Evolutionary conservation across 2,113 vertebrate genomes (phyloP).

Genomic region (Oncorhynchus gorbuscha): DNA sequence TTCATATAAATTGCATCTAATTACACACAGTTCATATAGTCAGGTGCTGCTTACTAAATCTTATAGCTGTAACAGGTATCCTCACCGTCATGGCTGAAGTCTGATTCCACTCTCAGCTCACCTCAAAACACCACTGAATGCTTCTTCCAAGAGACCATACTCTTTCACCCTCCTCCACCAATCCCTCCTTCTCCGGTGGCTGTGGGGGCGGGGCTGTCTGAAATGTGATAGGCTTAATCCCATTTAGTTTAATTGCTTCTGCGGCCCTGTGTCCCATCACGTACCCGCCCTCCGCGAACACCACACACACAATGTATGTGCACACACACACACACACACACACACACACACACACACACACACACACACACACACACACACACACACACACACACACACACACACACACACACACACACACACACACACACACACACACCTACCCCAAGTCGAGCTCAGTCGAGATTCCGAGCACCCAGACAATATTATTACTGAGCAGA

Average conservation of each 20-base stretch:
- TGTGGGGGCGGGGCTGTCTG: slow-evolving; percentile 57
- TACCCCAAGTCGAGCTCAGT: background rate
- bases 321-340: background rate
- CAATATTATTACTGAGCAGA: slow-evolving; percentile 42
- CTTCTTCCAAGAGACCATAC: background rate
- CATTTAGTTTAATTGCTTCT: slow-evolving; percentile 81
- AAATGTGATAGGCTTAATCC: slow-evolving; percentile 83
- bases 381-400: slow-evolving; percentile 3
- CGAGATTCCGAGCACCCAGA: background rate
- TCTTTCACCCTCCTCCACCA: slow-evolving; percentile 52
- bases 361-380: background rate
- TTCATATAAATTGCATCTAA: too few species aligned
- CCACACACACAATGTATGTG: slow-evolving; percentile 29
- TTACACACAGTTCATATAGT: too few species aligned
- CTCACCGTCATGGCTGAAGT: too few species aligned
- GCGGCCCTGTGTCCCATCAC: slow-evolving; percentile 69
- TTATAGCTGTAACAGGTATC: too few species aligned
- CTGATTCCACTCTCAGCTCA: too few species aligned
- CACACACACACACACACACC: background rate
- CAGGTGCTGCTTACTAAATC: too few species aligned
- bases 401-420: slow-evolving; percentile 19
- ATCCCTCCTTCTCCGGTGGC: slow-evolving; percentile 37
- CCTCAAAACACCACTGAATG: too few species aligned
- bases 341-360: slow-evolving; percentile 1
- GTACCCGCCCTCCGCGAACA: slow-evolving; percentile 44